A percentile compares a stretch with the other conserved stretches of the same genome.
phyloP scores from a whole-genome alignment of 2,113 vertebrate genomes.

The Trichechus manatus region DNA sequence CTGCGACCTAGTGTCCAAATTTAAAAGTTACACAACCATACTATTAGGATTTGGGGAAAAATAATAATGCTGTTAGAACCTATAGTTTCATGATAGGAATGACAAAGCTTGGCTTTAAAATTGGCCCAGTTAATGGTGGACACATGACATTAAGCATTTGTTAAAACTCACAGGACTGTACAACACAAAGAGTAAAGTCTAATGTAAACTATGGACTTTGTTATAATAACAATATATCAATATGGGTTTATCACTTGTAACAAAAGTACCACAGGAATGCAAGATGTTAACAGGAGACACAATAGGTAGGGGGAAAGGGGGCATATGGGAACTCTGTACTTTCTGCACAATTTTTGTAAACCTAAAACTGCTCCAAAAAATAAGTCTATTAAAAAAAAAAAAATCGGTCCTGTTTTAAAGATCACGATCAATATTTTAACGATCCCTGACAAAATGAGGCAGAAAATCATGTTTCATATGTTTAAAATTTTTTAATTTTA shows the following conservation, averaged over 20 bases:
- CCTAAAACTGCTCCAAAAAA: neutral
- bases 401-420: constrained; percentile 26
- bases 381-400: neutral
- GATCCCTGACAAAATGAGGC: neutral
- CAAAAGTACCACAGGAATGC: neutral
- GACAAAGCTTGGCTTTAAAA: constrained; percentile 42
- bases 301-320: neutral
- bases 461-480: neutral
- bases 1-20: constrained; percentile 70
- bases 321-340: neutral
- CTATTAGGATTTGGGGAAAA: neutral
- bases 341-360: neutral
- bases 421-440: constrained; percentile 13
- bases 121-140: neutral
- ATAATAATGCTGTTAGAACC: neutral
- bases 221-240: neutral
- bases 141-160: neutral
- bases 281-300: neutral
- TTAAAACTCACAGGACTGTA: neutral
- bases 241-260: neutral
- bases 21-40: constrained; percentile 35
- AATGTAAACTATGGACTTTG: neutral
- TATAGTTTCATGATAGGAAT: neutral
- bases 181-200: neutral
- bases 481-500: constrained; percentile 19